A percentile compares a stretch with the other conserved stretches of the same genome.
Evolutionary conservation across 1,140 invertebrate species (phyloP).

Genomic region (Drosophila erecta): DNA sequence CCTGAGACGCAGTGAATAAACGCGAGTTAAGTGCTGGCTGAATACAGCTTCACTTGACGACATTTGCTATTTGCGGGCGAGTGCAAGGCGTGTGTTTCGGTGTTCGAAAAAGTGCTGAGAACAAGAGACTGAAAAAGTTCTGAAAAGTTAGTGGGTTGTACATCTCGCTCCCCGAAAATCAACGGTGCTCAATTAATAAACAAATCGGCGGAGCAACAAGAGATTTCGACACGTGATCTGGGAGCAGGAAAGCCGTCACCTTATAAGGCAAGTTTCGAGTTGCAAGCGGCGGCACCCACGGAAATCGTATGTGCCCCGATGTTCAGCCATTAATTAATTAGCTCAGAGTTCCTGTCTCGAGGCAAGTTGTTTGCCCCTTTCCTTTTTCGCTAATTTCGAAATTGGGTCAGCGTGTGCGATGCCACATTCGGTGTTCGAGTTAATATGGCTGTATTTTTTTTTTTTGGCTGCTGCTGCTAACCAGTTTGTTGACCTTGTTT

Average conservation of each 20-base stretch:
- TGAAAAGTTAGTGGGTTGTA: slow-evolving; percentile 20
- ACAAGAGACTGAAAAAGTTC: slow-evolving; percentile 4
- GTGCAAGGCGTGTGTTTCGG: slow-evolving; percentile 2
- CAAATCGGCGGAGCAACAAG: slow-evolving; percentile 12
- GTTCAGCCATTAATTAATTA: slow-evolving; percentile 1
- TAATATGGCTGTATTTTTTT: slow-evolving; percentile 31
- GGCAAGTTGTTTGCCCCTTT: slow-evolving; percentile 27
- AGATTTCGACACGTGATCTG: slow-evolving; percentile 10
- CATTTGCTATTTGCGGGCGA: slow-evolving; percentile 1
- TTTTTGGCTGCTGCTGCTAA: slow-evolving; percentile 57
- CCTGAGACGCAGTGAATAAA: slow-evolving; percentile 5
- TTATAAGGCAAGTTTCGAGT: slow-evolving; percentile 68
- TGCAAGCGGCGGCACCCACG: slow-evolving; percentile 3
- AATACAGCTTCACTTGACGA: not conserved
- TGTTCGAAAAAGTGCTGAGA: not conserved
- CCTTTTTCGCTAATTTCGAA: slow-evolving; percentile 60
- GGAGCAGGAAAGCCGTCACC: slow-evolving; percentile 30
- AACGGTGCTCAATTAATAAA: slow-evolving; percentile 14
- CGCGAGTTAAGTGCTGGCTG: not conserved
- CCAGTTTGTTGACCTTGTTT: slow-evolving; percentile 81
- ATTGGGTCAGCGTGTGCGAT: slow-evolving; percentile 72
- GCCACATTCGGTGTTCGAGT: slow-evolving; percentile 37
- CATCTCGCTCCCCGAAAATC: not conserved
- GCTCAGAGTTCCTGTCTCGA: slow-evolving; percentile 3
- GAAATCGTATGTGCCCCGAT: slow-evolving; percentile 6